These are phyloP conservation scores for Ophion slaviceki DNA, from an alignment of 2,888 invertebrate species.

Conservation along the genomic window DNA sequence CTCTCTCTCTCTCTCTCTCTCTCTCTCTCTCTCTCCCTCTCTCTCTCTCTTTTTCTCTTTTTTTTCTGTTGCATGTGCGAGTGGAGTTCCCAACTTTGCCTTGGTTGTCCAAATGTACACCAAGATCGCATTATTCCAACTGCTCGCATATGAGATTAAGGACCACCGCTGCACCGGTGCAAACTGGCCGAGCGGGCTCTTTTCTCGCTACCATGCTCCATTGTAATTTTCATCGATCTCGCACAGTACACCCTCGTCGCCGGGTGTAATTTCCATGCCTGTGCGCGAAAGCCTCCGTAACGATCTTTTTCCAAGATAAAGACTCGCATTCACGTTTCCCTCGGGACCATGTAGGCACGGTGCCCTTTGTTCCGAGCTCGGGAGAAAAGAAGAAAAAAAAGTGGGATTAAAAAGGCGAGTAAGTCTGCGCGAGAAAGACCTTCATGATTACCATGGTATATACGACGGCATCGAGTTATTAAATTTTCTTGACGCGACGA, in stretches of 20 bases:
- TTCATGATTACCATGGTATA: conserved; percentile 36
- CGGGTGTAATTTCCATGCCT: conserved; percentile 39
- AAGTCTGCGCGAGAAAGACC: neutral
- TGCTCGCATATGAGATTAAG: conserved; percentile 21
- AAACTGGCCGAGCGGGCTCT: conserved; percentile 21
- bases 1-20: neutral
- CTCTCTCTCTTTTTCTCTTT: no score
- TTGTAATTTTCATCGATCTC: conserved; percentile 54
- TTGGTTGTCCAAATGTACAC: neutral
- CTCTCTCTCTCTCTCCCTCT: neutral
- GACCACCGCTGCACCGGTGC: conserved; percentile 28
- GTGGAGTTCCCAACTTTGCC: neutral
- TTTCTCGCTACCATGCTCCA: conserved; percentile 30
- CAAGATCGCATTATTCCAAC: conserved; percentile 37
- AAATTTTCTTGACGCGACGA: conserved; percentile 36
- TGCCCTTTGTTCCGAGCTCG: conserved; percentile 24
- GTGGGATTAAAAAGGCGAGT: conserved; percentile 2
- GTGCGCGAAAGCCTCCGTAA: conserved; percentile 7
- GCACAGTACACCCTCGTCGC: conserved; percentile 13
- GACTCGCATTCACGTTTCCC: conserved; percentile 40
- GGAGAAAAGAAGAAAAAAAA: conserved; percentile 12
- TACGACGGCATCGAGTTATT: conserved; percentile 36
- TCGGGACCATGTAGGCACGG: conserved; percentile 16
- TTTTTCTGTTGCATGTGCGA: neutral
- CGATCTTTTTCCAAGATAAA: conserved; percentile 54